Evolutionary conservation across 2,888 invertebrate genomes (phyloP), one percentile per base, ranked within the genome.

Genomic region (Lasius platythorax): DNA sequence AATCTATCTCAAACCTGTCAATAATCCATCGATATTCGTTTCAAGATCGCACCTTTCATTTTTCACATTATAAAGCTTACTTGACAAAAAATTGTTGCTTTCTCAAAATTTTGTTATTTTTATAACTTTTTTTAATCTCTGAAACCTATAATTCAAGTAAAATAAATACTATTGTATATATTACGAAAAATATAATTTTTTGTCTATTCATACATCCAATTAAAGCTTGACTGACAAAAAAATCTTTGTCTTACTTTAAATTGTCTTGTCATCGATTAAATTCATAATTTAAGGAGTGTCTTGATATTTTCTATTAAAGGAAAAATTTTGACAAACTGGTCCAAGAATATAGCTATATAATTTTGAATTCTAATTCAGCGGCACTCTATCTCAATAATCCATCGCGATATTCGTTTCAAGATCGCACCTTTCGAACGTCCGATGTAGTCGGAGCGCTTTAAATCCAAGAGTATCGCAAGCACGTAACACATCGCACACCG

Each of bases 391-490:
- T 23, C n/a, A 3, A n/a, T 33, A 8, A 64, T 33, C 9, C 1
- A 15, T 1, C 30, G 23, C n/a, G 15, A 40, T 23, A 40, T 11
- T 8, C 2, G 15, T 3, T 30, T 43, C 23, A 64, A 23, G 18
- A 2, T 75, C 66, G 66, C 50, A 76, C 75, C 75, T 76, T 37
- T 66, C 5, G 23, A 64, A 50, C 11, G 33, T 50, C 23, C 50
- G 50, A 75, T 75, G 50, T 28, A 40, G 18, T 43, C 28, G 53
- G 3, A 33, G 6, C 5, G 3, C 33, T 53, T 70, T 30, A 72
- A 40, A 72, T 79, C 72, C 79, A 58, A 56, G 6, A 12, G 15
- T 79, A 40, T 79, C 79, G 72, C 79, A 72, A 79, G 40, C 53
- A 70, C 58, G 40, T 58, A 15, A 78, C 78, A 78, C 72, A 72